phyloP scores from a whole-genome alignment of 2,113 vertebrate species.

The Ceratotherium simum region DNA sequence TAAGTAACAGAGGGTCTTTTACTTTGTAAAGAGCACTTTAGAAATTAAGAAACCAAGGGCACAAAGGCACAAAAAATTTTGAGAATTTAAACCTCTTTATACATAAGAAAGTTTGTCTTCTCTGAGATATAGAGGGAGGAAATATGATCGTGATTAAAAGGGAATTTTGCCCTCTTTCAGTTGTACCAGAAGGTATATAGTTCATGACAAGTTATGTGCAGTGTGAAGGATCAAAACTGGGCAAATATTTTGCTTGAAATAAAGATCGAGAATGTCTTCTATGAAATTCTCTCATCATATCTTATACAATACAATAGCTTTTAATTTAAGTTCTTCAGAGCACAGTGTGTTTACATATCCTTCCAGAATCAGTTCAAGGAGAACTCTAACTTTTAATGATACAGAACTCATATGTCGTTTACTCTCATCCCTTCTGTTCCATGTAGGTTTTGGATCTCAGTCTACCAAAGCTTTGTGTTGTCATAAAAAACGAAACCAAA shows the following conservation, averaged over 20 bases:
- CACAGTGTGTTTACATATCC: neutral
- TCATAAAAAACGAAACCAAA: neutral
- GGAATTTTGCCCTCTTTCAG: neutral
- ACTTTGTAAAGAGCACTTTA: conserved; percentile 60
- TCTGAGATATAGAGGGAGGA: neutral
- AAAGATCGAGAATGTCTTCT: neutral
- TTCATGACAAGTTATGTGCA: neutral
- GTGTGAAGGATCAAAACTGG: neutral
- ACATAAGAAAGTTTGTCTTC: neutral
- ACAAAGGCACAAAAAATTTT: conserved; percentile 38
- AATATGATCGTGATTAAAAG: conserved; percentile 26
- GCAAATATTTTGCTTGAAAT: conserved; percentile 10
- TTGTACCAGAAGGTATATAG: neutral
- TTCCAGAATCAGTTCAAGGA: neutral
- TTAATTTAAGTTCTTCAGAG: neutral
- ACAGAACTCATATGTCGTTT: neutral
- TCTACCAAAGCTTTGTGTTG: neutral
- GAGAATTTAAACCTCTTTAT: conserved; percentile 1
- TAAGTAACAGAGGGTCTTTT: conserved; percentile 56
- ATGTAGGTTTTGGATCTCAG: neutral
- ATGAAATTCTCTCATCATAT: neutral
- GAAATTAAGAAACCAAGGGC: conserved; percentile 62
- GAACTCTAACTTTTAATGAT: neutral
- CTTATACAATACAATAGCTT: neutral
- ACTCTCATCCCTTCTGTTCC: neutral